phyloP scores from a whole-genome alignment of 2,797 vertebrate species.

The Tiaroga cobitis region DNA sequence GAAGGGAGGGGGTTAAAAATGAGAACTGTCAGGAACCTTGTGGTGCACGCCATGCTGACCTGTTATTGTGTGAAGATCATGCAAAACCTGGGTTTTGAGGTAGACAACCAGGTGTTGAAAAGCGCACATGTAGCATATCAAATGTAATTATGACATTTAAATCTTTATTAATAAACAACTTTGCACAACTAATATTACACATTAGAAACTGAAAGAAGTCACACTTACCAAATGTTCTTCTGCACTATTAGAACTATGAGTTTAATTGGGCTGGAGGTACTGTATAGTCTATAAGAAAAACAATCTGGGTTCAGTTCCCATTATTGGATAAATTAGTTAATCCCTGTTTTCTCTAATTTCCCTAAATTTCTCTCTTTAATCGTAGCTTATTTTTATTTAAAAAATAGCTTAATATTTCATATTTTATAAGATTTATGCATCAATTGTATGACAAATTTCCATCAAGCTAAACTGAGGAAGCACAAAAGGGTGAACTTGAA shows the following conservation, averaged over 20 bases:
- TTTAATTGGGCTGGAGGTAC: background rate
- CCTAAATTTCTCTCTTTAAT: background rate
- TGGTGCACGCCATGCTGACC: slow-evolving; percentile 69
- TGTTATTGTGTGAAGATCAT: slow-evolving; percentile 7
- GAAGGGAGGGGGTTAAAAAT: slow-evolving; percentile 66
- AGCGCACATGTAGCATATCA: background rate
- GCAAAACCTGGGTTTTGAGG: background rate
- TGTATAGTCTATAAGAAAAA: background rate
- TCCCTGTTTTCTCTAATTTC: background rate
- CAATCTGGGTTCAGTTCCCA: background rate
- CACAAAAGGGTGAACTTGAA: background rate
- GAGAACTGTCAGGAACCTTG: slow-evolving; percentile 75
- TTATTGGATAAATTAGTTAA: background rate
- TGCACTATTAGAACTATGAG: background rate
- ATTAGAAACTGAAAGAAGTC: background rate
- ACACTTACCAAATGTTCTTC: background rate
- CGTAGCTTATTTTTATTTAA: background rate
- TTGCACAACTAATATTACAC: background rate
- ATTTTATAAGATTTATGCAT: background rate
- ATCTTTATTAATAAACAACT: background rate
- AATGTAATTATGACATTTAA: background rate
- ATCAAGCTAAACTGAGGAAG: background rate
- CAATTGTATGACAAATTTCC: background rate
- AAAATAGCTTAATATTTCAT: background rate
- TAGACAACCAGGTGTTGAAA: background rate